Evolutionary conservation across 2,888 invertebrate genomes (phyloP), one percentile per base, ranked within the genome.

Genomic region (Proisotoma minuta): DNA sequence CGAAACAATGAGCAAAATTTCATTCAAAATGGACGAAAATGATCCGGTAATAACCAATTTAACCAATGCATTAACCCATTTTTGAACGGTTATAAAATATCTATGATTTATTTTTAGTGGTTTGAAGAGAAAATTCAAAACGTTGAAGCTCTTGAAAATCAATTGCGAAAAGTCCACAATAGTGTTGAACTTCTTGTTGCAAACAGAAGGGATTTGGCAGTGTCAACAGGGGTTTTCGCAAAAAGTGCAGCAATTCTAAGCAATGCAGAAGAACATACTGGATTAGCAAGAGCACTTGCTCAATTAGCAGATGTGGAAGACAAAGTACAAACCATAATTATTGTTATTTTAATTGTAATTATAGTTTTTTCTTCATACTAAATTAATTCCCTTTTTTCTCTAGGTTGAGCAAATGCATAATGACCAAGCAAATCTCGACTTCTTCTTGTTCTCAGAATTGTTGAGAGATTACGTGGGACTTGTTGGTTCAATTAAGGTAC

Each of bases 21-120:
- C 97, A 0, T 96, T 92, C 79, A 93, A 91, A 81, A 99, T 99
- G 97, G 98, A 98, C 77, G 99, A 99, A 81, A 91, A 89, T 65
- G 99, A 99, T 81, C 89, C 94, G 75, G 95, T 96, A 79, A 84
- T 49, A 4, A 34, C 27, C 22, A 20, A 39, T 12, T 52, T 47
- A 5, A 24, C 10, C 15, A 53, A 22, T 28, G 8, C 49, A 12
- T 8, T 56, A 22, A 56, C 22, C 58, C 20, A 51, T 28, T 49
- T 56, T 54, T 50, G 10, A n/a, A 54, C 2, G 15, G 12, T 10
- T 34, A 34, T 15, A 53, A 47, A 47, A 27, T 53, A 50, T 60
- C 26, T 5, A 5, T 8, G 28, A 4, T 51, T 51, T 12, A 34
- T 68, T 79, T 80, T 23, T 75, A 96, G 92, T 99, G 99, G 99